Evolutionary conservation across 1,140 invertebrate genomes (phyloP), one percentile per base, ranked within the genome.

Genomic region (Metopolophium dirhodum): DNA sequence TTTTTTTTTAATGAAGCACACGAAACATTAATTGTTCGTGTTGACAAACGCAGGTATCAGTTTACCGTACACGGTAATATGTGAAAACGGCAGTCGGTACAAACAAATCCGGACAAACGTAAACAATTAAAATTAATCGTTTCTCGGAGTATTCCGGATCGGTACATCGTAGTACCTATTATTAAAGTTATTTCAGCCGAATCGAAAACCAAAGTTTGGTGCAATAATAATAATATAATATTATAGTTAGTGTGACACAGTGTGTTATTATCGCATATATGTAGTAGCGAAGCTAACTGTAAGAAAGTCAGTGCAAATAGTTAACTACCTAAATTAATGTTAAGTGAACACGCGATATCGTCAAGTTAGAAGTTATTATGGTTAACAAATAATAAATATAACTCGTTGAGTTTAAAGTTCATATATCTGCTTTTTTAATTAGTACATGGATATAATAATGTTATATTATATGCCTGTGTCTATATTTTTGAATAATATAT

Each of bases 21-120:
- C 26, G 23, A 90, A 41, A 90, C 54, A 45, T 90, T 90, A 90
- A 90, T 90, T 61, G 88, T 45, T 90, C 49, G 37, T 90, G 88
- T 61, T 90, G 88, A 90, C 88, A 90, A 18, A 90, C 88, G 54
- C 88, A 41, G 88, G 37, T 90, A 61, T 61, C 54, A 45, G 57
- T 61, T 41, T 61, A 90, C 54, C 1, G 37, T 41, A 89, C 26
- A 90, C 49, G n/a, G 0, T 30, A 45, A 47, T 83, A 86, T 86
- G 41, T 77, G 61, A 77, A 77, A n/a, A 77, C 26, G n/a, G 61
- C 14, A 77, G 61, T 77, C 61, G 18, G n/a, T n/a, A 77, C 61
- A n/a, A 77, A 77, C 61, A 77, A 77, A 77, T 77, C 30, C n/a
- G 30, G 6, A n/a, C 37, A 45, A 85, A 85, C 37, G 41, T 85